Conservation (phyloP, 1,140 invertebrate species). For the Aricia agestis region DNA sequence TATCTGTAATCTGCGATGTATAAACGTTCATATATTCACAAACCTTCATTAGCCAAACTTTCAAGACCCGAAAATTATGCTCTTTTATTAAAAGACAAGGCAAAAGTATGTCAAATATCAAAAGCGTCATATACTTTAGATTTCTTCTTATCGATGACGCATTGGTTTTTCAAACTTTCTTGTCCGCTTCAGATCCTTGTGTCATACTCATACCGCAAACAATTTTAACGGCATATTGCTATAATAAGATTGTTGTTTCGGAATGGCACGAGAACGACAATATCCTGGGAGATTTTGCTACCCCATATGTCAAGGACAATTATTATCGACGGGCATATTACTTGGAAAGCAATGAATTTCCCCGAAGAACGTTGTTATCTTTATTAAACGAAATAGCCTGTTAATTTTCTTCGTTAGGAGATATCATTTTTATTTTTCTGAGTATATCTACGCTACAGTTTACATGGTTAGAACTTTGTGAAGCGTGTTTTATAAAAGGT, state of each 20-base stretch:
- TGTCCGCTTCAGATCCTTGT: constrained; percentile 20
- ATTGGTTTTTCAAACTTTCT: constrained; percentile 32
- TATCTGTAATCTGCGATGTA: too few relatives aligned
- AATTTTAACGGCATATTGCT: background rate
- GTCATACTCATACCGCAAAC: background rate
- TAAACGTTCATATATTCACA: too few relatives aligned
- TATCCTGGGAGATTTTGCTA: constrained; percentile 4
- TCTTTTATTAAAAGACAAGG: background rate
- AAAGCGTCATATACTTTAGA: background rate
- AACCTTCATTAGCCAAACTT: background rate
- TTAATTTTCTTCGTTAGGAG: background rate
- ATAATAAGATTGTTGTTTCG: background rate
- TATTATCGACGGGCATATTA: constrained; percentile 20
- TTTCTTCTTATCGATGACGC: constrained; percentile 23
- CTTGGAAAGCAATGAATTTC: background rate
- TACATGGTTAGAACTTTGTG: too few relatives aligned
- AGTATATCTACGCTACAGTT: background rate
- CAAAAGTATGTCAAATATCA: background rate
- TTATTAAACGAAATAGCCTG: background rate
- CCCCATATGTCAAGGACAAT: constrained; percentile 35
- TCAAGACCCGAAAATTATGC: background rate
- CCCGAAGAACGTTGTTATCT: constrained; percentile 6
- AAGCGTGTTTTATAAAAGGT: too few relatives aligned
- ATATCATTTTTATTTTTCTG: constrained; percentile 6
- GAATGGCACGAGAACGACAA: background rate